These are phyloP conservation scores for Drusus annulatus DNA, from an alignment of 1,140 invertebrate species.

Conservation along the genomic window DNA sequence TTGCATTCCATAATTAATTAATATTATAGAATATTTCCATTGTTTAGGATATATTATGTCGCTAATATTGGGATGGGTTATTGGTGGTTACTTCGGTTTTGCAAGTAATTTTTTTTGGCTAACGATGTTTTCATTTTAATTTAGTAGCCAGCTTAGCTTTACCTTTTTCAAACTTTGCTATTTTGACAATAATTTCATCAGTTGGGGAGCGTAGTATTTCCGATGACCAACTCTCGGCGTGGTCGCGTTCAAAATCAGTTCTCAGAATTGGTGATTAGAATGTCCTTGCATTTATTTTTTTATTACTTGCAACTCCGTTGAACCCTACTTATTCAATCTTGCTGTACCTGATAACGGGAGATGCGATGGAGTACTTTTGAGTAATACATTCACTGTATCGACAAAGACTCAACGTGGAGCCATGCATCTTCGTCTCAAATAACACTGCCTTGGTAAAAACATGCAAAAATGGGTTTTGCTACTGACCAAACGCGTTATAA, in stretches of 20 bases:
- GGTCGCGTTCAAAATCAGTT: no score
- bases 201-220: no score
- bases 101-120: not conserved
- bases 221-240: no score
- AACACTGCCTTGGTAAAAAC: no score
- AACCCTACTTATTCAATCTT: not conserved
- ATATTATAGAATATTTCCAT: conserved; percentile 21
- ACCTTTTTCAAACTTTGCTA: no score
- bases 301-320: conserved; percentile 7
- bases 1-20: conserved; percentile 40
- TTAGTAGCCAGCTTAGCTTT: no score
- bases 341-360: conserved; percentile 6
- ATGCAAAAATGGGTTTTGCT: no score
- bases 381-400: not conserved
- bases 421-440: not conserved
- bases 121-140: no score
- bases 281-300: not conserved
- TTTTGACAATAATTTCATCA: no score
- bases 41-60: conserved; percentile 20
- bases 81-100: conserved; percentile 13
- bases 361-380: not conserved
- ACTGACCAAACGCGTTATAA: no score
- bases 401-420: not conserved
- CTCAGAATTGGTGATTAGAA: no score
- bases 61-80: conserved; percentile 31